phyloP scores from a whole-genome alignment of 1,140 invertebrate species.

The Potamilus streckersoni region DNA sequence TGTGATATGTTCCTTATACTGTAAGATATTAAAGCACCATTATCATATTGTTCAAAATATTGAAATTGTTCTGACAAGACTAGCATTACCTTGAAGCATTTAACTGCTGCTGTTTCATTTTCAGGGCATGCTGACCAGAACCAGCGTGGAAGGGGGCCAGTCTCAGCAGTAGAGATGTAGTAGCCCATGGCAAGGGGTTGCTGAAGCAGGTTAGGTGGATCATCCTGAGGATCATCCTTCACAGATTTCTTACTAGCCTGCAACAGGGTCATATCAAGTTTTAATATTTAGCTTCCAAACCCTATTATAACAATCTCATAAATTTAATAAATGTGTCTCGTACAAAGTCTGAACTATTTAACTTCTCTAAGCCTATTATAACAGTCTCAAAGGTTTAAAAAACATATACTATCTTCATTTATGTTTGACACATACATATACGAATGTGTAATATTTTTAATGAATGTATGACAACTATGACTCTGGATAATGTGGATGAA shows the following conservation, averaged over 20 bases:
- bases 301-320: not conserved
- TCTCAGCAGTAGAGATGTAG: conserved; percentile 95
- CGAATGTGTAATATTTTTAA: too few relatives aligned
- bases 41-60: too few relatives aligned
- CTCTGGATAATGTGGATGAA: too few relatives aligned
- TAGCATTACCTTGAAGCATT: conserved; percentile 82
- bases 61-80: not conserved
- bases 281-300: not conserved
- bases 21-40: too few relatives aligned
- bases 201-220: conserved; percentile 80
- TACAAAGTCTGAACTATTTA: not conserved
- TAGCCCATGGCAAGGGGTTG: conserved; percentile 98
- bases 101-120: conserved; percentile 85
- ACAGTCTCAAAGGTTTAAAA: not conserved
- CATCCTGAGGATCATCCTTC: conserved; percentile 59
- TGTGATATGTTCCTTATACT: too few relatives aligned
- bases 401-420: not conserved
- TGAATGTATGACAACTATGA: too few relatives aligned
- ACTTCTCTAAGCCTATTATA: not conserved
- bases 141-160: conserved; percentile 94
- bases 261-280: not conserved
- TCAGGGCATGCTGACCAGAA: conserved; percentile 97
- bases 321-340: not conserved
- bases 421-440: not conserved
- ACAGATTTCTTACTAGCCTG: conserved; percentile 40